Base-by-base conservation (phyloP, 2,888 invertebrate species). In the Hyposoter didymator region DNA sequence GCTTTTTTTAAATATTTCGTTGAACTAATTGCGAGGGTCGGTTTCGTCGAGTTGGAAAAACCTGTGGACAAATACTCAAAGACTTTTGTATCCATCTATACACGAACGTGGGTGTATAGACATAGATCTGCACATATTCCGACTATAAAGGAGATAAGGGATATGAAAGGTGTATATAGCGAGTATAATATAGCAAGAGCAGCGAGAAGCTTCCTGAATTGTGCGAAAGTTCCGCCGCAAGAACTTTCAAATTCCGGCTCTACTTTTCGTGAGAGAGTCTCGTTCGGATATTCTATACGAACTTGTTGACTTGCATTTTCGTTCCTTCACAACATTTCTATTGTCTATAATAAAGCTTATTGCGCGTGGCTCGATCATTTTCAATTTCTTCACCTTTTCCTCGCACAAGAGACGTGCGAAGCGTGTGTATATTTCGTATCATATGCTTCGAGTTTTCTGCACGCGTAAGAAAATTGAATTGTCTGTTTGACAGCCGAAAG, bases 281-380 rank as follows among this genome's bases (percentile, higher is more conserved):
- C 52, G 52, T 64, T 45, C 67, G 78, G 22, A 72, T 39, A 62
- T 64, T 62, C 70, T 72, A 72, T 47, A 35, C 39, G 39, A 79
- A 79, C 35, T 79, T 64, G 79, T 64, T 72, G 49, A 79, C 62
- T 72, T 22, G 70, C 47, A 35, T 72, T 39, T 49, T 28, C 87
- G 89, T 86, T 88, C 84, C 85, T 88, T 81, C 87, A 85, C 88
- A 89, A 88, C 88, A 90, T 28, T 39, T 35, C 2, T 12, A n/a
- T 78, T 80, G 52, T 47, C 91, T 89, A 90, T 91, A 90, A 90
- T 91, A 90, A 89, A 88, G 88, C 88, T 90, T 90, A 91, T 90
- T 90, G 90, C 89, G 84, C 89, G 84, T 88, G 89, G 89, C 82
- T 87, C 88, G 88, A 90, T 90, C 88, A 88, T 89, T 89, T 88